Percentiles rank a stretch among this genome's conserved stretches.
Conservation (phyloP, 2,888 invertebrate species). For the Caenorhabditis sp. region DNA sequence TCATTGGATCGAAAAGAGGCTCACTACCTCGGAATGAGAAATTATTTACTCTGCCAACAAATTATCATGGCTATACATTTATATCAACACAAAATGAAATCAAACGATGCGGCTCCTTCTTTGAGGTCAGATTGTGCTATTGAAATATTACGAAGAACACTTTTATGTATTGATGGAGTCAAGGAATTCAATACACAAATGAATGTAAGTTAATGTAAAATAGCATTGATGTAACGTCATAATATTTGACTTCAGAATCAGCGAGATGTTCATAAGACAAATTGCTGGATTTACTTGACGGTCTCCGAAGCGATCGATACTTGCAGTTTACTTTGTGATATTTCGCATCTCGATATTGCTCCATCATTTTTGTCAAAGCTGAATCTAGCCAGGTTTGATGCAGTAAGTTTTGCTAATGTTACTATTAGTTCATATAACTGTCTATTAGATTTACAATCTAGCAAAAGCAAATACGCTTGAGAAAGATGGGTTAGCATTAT, state of each 20-base stretch:
- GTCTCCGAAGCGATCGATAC: slow-evolving; percentile 25
- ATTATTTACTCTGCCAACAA: slow-evolving; percentile 49
- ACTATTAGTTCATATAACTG: neutral
- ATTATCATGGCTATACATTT: slow-evolving; percentile 48
- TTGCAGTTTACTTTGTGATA: slow-evolving; percentile 26
- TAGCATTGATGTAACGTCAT: neutral
- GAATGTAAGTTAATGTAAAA: neutral
- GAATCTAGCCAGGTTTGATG: slow-evolving; percentile 27
- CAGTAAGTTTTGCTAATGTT: neutral
- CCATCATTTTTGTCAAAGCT: slow-evolving; percentile 21
- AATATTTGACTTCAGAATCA: slow-evolving; percentile 24
- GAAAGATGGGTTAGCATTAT: slow-evolving; percentile 3
- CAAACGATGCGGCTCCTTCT: slow-evolving; percentile 46
- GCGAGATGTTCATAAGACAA: slow-evolving; percentile 18
- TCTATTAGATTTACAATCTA: slow-evolving; percentile 8
- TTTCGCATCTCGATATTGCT: slow-evolving; percentile 32
- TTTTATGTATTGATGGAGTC: slow-evolving; percentile 43
- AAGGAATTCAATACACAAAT: slow-evolving; percentile 43
- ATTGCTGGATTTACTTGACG: slow-evolving; percentile 39
- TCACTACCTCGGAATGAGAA: slow-evolving; percentile 46
- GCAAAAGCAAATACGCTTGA: slow-evolving; percentile 32
- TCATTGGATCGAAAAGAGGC: slow-evolving; percentile 16
- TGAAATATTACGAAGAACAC: slow-evolving; percentile 43
- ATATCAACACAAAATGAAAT: slow-evolving; percentile 41
- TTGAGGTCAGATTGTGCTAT: slow-evolving; percentile 51